phyloP scores from a whole-genome alignment of 2,888 invertebrate genomes.

The Hypomecis atomaria region DNA sequence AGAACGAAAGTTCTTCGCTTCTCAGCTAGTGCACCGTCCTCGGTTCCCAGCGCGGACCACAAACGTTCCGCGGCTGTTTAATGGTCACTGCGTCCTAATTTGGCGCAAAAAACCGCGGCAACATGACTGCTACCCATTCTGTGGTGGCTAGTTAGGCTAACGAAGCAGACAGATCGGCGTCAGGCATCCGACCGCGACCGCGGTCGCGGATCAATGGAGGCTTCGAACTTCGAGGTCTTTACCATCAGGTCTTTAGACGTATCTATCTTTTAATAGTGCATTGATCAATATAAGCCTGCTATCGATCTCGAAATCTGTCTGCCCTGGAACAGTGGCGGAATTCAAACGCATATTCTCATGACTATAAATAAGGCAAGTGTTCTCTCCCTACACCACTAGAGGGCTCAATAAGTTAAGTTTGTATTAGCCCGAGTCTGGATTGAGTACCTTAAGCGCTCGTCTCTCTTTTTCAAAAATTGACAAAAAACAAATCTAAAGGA shows the following conservation, averaged over 20 bases:
- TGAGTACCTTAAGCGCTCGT: no score
- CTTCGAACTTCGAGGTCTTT: constrained; percentile 17
- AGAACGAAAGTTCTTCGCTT: background rate
- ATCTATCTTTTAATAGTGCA: background rate
- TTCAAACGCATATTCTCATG: no score
- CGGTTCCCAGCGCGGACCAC: constrained; percentile 21
- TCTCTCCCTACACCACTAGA: no score
- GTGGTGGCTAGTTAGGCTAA: constrained; percentile 21
- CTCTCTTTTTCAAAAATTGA: no score
- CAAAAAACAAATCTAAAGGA: no score
- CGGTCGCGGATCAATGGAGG: constrained; percentile 26
- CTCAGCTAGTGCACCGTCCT: constrained; percentile 5
- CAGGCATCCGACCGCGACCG: constrained; percentile 18
- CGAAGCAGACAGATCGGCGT: constrained; percentile 24
- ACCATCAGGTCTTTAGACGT: background rate
- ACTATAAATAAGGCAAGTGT: no score
- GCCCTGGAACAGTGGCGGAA: no score
- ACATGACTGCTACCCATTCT: background rate
- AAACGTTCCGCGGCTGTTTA: constrained; percentile 14
- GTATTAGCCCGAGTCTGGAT: no score
- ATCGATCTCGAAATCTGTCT: no score
- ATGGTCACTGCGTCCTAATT: constrained; percentile 12
- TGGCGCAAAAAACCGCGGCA: constrained; percentile 12
- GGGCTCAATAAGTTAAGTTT: no score
- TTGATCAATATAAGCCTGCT: no score